Evolutionary conservation across 2,797 vertebrate species (phyloP).

Genomic region (Onychomys torridus): DNA sequence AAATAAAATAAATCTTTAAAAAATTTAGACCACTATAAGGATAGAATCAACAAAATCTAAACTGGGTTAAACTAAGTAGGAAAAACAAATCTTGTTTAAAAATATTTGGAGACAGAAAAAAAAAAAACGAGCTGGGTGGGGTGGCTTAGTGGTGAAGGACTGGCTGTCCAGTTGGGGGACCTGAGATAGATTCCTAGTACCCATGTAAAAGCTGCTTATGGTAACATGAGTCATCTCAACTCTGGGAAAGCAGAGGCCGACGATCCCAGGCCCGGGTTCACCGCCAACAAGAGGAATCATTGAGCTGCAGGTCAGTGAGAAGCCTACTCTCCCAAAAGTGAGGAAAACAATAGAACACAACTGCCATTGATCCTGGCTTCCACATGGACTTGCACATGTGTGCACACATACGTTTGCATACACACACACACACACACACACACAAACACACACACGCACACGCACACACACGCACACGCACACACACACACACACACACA

Average conservation of each 20-base stretch:
- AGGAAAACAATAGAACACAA: not conserved
- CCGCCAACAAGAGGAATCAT: not conserved
- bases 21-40: not conserved
- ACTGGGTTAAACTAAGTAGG: slow-evolving; percentile 4
- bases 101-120: not conserved
- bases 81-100: not conserved
- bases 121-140: not conserved
- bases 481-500: not conserved
- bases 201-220: not conserved
- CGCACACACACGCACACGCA: not conserved
- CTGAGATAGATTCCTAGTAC: not conserved
- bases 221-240: not conserved
- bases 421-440: not conserved
- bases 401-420: not conserved
- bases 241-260: not conserved
- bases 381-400: not conserved
- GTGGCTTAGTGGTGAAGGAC: too few species aligned
- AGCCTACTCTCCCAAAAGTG: not conserved
- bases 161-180: not conserved
- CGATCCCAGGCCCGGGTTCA: not conserved
- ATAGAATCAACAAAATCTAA: slow-evolving; percentile 23
- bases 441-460: not conserved
- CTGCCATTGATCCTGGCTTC: not conserved
- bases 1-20: not conserved
- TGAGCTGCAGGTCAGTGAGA: not conserved